phyloP scores from a whole-genome alignment of 2,797 vertebrate species.

The Uromys caudimaculatus region DNA sequence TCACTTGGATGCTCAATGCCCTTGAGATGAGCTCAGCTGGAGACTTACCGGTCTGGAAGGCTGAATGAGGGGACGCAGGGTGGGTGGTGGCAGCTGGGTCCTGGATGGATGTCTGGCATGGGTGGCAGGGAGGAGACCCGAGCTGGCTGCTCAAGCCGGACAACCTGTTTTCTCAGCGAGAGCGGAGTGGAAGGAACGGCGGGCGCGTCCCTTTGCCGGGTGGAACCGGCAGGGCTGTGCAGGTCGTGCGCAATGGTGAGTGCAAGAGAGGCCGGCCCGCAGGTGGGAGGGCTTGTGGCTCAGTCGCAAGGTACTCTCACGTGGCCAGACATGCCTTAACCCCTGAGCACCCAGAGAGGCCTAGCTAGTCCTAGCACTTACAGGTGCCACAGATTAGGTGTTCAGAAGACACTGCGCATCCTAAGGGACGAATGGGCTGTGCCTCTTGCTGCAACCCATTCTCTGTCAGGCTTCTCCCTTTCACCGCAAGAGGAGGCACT shows the following conservation, averaged over 20 bases:
- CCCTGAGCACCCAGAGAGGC: conserved; percentile 53
- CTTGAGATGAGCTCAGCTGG: not conserved
- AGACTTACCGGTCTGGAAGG: conserved; percentile 58
- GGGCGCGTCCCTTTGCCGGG: not conserved
- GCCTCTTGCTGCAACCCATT: not conserved
- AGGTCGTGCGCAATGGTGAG: not conserved
- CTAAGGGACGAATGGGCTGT: no score
- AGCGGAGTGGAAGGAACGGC: not conserved
- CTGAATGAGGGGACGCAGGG: not conserved
- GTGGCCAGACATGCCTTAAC: conserved; percentile 76
- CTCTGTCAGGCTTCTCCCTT: not conserved
- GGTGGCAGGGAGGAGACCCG: not conserved
- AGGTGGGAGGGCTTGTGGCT: conserved; percentile 52
- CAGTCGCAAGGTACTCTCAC: conserved; percentile 72
- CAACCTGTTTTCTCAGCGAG: not conserved
- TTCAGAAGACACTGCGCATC: not conserved
- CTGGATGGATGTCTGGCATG: not conserved
- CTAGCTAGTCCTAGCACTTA: not conserved
- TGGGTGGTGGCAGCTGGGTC: not conserved
- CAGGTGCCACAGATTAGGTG: not conserved
- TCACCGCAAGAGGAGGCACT: no score
- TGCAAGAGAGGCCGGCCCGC: not conserved
- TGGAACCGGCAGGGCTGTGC: not conserved
- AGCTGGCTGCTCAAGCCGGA: no score
- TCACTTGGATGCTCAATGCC: accelerated